Percentiles rank a stretch among this genome's conserved stretches.
Evolutionary conservation across 2,113 vertebrate genomes (phyloP).

Genomic region (Oreochromis aureus): DNA sequence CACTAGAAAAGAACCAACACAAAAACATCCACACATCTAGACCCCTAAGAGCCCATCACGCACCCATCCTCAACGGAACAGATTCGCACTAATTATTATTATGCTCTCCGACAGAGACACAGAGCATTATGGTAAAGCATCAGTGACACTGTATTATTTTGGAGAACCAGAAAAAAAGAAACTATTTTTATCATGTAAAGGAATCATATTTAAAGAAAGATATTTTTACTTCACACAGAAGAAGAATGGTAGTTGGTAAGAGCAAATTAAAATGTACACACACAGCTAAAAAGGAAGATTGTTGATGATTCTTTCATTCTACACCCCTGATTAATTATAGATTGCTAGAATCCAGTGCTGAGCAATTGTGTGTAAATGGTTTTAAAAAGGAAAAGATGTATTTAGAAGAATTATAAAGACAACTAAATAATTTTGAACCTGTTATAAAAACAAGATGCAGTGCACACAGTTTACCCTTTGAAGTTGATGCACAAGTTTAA

Average conservation of each 20-base stretch:
- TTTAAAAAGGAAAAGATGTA: slow-evolving; percentile 79
- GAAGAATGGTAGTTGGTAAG: slow-evolving; percentile 25
- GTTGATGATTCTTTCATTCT: slow-evolving; percentile 81
- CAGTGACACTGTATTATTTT: slow-evolving; percentile 83
- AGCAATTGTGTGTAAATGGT: slow-evolving; percentile 88
- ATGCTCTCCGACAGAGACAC: neutral
- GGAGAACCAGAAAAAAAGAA: slow-evolving; percentile 67
- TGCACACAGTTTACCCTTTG: slow-evolving; percentile 96
- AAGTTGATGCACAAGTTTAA: slow-evolving; percentile 91
- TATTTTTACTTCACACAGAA: slow-evolving; percentile 95
- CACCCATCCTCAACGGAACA: slow-evolving; percentile 27
- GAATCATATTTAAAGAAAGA: slow-evolving; percentile 88
- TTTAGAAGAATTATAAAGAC: slow-evolving; percentile 56
- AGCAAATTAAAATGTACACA: slow-evolving; percentile 19
- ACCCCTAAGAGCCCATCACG: neutral
- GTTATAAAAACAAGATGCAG: slow-evolving; percentile 89
- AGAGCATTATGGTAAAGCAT: slow-evolving; percentile 73
- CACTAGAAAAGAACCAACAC: neutral
- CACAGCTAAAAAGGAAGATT: slow-evolving; percentile 73
- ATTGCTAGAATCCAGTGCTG: slow-evolving; percentile 83
- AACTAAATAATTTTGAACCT: slow-evolving; percentile 83
- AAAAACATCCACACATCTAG: neutral
- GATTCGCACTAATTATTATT: neutral
- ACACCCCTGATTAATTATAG: slow-evolving; percentile 83
- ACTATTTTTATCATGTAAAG: slow-evolving; percentile 98